Conservation (phyloP, 2,113 vertebrate genomes). For the Stictonetta naevosa region DNA sequence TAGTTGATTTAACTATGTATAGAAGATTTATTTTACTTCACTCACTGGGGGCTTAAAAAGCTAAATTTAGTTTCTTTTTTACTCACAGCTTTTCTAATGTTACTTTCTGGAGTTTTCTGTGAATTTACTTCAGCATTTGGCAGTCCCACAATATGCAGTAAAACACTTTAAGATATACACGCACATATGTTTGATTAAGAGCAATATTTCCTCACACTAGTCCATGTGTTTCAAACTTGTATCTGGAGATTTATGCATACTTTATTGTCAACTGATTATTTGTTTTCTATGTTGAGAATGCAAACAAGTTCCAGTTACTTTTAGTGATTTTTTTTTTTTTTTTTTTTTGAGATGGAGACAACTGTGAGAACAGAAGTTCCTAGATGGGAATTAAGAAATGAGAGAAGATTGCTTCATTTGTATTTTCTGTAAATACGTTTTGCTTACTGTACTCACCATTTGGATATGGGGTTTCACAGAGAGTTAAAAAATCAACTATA, state of each 20-base stretch:
- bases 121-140: not conserved
- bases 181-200: not conserved
- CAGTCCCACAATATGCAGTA: not conserved
- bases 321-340: not conserved
- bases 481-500: constrained; percentile 96
- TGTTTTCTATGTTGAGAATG: not conserved
- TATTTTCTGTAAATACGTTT: not conserved
- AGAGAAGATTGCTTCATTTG: not conserved
- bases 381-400: not conserved
- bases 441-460: constrained; percentile 85
- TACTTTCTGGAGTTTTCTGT: not conserved
- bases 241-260: not conserved
- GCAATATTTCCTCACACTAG: not conserved
- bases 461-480: constrained; percentile 97
- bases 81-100: not conserved
- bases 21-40: not conserved
- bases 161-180: not conserved
- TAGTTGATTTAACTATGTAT: not conserved
- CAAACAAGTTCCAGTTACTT: not conserved
- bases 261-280: not conserved
- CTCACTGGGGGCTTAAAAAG: not conserved
- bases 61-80: not conserved
- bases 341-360: not conserved
- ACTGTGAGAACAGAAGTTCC: not conserved
- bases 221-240: not conserved